A percentile compares a stretch with the other conserved stretches of the same genome.
These are phyloP conservation scores for Etheostoma cragini DNA, from an alignment of 2,113 vertebrate genomes.

Conservation along the genomic window DNA sequence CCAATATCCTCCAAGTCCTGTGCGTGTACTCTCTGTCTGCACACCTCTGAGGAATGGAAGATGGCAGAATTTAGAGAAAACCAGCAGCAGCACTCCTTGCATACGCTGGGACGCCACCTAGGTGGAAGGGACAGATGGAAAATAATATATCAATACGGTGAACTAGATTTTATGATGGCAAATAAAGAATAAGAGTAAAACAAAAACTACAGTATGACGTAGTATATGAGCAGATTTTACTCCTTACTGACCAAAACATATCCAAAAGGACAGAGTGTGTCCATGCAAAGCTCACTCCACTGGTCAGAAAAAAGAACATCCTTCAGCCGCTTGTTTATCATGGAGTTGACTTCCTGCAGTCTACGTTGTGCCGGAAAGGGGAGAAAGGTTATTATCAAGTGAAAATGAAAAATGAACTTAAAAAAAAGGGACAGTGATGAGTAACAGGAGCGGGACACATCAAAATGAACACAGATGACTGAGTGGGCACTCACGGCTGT, in stretches of 20 bases:
- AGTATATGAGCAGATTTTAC: conserved; percentile 1
- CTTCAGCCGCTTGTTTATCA: conserved; percentile 96
- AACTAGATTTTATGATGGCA: background rate
- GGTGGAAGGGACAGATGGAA: background rate
- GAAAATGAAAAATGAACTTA: background rate
- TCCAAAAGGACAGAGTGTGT: conserved; percentile 91
- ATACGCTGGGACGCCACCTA: conserved; percentile 96
- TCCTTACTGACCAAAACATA: conserved; percentile 90
- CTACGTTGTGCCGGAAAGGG: conserved; percentile 75
- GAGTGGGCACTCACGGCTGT: conserved; percentile 72
- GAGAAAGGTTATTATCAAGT: conserved; percentile 24
- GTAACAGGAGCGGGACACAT: conserved; percentile 25
- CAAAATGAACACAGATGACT: conserved; percentile 64
- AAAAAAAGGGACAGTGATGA: conserved; percentile 38
- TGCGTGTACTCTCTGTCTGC: conserved; percentile 94
- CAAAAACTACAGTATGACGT: background rate
- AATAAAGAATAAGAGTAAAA: background rate
- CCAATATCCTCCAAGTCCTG: conserved; percentile 88
- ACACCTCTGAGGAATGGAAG: conserved; percentile 90
- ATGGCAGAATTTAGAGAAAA: conserved; percentile 94
- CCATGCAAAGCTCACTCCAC: conserved; percentile 98
- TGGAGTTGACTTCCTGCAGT: conserved; percentile 97
- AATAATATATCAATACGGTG: background rate
- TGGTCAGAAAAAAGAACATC: conserved; percentile 97
- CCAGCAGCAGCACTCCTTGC: conserved; percentile 95